Base-by-base conservation (phyloP, 92 coral and sea anemone species). In the Actinostola sp. region DNA sequence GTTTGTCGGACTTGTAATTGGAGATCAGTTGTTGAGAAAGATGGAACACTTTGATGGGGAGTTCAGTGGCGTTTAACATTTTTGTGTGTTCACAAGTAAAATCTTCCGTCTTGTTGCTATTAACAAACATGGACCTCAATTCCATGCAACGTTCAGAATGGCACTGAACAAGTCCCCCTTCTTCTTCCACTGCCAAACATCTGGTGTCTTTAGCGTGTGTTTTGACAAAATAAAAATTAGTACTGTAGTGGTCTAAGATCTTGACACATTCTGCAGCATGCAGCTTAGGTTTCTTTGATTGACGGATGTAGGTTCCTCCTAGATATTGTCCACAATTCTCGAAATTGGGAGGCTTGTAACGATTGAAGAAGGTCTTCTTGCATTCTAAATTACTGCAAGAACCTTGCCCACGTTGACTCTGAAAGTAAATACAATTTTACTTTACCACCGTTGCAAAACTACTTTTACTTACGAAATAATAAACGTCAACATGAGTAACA, bases 341-440 rank as follows among this genome's bases (percentile, higher is more conserved):
- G 14, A 57, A 50, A 33, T 34, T 68, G 9, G 27, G 28, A 9
- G 74, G 74, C 41, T 68, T 68, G 48, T 52, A 68, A 3, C 62
- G 42, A 49, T 68, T 68, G 24, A 50, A 50, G 46, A 50, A 32
- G 31, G 41, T 16, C 32, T 38, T 34, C n/a, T 55, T 71, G 63
- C 76, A 70, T n/a, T n/a, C n/a, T n/a, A n/a, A n/a, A 6, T n/a
- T 61, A 20, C 51, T 59, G n/a, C 76, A 70, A 29, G 64, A 70
- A 8, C 64, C 32, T 35, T 70, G 77, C 7, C 66, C 77, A 19
- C 67, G 29, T 23, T 55, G 41, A 71, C 77, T 71, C 77, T 71
- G 48, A 36, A n/a, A n/a, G n/a, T n/a, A n/a, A n/a, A n/a, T n/a
- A n/a, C n/a, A n/a, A n/a, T n/a, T n/a, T n/a, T n/a, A n/a, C n/a